phyloP scores from a whole-genome alignment of 2,113 vertebrate genomes.

The Neogobius melanostomus region DNA sequence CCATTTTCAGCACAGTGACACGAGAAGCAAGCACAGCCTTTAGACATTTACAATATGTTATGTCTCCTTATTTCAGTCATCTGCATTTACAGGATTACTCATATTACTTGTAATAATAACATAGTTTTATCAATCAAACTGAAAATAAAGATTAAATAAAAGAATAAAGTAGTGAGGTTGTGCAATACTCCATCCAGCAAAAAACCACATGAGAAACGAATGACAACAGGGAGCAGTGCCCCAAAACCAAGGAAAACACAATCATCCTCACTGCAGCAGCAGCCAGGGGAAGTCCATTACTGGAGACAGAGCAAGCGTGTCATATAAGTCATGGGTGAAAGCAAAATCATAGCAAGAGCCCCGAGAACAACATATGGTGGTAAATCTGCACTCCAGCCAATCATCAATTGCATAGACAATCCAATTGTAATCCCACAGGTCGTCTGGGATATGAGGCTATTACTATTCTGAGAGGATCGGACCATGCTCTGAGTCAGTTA shows the following conservation, averaged over 20 bases:
- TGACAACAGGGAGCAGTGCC: constrained; percentile 27
- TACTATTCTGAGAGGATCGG: constrained; percentile 52
- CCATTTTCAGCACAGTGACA: constrained; percentile 15
- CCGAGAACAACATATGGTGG: neutral
- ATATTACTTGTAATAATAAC: neutral
- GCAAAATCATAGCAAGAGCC: neutral
- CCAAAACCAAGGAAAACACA: constrained; percentile 31
- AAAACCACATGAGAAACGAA: constrained; percentile 25
- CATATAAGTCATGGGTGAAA: neutral
- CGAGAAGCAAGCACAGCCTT: constrained; percentile 2
- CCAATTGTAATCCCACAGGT: constrained; percentile 5
- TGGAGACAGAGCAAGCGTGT: constrained; percentile 16
- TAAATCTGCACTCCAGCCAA: neutral
- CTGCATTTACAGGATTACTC: neutral
- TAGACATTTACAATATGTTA: constrained; percentile 7
- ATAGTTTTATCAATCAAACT: too few species aligned
- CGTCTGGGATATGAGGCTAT: constrained; percentile 53
- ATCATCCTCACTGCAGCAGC: constrained; percentile 21
- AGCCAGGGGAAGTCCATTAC: constrained; percentile 34
- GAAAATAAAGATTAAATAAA: too few species aligned
- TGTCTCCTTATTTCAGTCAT: constrained; percentile 12
- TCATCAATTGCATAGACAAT: neutral
- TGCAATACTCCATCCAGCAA: constrained; percentile 14
- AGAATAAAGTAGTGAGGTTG: neutral
- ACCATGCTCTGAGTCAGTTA: constrained; percentile 44